A percentile compares a stretch with the other conserved stretches of the same genome.
Conservation (phyloP, 2,113 vertebrate species). For the Tupaia chinensis region DNA sequence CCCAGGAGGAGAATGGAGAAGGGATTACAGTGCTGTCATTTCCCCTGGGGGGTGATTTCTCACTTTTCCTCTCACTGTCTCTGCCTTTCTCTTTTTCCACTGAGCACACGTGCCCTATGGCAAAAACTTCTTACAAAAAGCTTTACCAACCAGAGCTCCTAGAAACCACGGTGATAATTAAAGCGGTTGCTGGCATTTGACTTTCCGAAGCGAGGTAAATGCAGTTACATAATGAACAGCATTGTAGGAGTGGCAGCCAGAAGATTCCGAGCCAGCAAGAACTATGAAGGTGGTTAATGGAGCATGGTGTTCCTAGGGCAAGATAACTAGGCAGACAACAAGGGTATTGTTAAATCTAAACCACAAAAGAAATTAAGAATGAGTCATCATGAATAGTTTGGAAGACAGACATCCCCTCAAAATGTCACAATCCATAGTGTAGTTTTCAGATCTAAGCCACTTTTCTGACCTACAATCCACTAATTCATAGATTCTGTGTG, state of each 20-base stretch:
- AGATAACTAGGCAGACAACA: background rate
- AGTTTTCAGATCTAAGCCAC: background rate
- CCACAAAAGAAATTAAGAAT: background rate
- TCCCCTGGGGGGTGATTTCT: too few relatives aligned
- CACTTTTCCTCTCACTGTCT: too few relatives aligned
- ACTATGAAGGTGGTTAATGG: background rate
- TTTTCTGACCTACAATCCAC: background rate
- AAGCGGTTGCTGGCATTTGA: background rate
- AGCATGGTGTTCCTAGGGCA: background rate
- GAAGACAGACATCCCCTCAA: background rate
- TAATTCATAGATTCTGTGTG: background rate
- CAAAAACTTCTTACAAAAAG: too few relatives aligned
- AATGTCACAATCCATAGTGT: background rate
- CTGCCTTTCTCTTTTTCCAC: too few relatives aligned
- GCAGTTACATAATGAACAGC: background rate
- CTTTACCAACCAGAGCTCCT: background rate
- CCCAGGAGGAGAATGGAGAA: too few relatives aligned
- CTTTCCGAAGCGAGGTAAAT: background rate
- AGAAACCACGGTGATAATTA: background rate
- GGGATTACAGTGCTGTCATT: too few relatives aligned
- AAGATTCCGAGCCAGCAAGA: background rate
- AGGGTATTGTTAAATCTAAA: background rate
- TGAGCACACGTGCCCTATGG: too few relatives aligned
- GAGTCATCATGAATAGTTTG: background rate
- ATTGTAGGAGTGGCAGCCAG: background rate